Percentiles rank a stretch among this genome's conserved stretches.
Evolutionary conservation across 2,113 vertebrate species (phyloP).

Genomic region (Chitala chitala): DNA sequence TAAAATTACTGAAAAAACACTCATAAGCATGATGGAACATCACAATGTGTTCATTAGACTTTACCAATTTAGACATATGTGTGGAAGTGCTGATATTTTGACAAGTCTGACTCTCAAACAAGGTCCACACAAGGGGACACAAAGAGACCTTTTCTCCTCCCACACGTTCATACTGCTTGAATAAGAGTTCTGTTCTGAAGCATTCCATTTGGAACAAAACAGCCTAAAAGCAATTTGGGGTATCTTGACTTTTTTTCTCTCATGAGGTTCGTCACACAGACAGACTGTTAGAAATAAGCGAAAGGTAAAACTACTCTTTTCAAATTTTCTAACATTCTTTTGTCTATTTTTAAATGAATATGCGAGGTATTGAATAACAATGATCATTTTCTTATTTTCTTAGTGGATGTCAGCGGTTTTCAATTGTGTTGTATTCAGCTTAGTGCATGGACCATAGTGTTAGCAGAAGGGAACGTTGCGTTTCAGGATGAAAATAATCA

Average conservation of each 20-base stretch:
- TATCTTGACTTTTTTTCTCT: neutral
- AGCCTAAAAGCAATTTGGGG: neutral
- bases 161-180: slow-evolving; percentile 21
- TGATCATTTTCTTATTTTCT: too few relatives aligned
- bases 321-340: neutral
- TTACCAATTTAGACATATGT: neutral
- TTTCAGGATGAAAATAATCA: too few relatives aligned
- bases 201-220: slow-evolving; percentile 30
- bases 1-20: neutral
- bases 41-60: too few relatives aligned
- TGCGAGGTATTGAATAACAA: too few relatives aligned
- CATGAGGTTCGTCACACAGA: neutral
- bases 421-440: too few relatives aligned
- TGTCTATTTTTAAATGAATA: neutral
- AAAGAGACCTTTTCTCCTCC: slow-evolving; percentile 12
- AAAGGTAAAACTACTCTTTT: slow-evolving; percentile 21
- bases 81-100: neutral
- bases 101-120: neutral
- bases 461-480: too few relatives aligned
- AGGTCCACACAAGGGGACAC: slow-evolving; percentile 16
- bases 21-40: neutral
- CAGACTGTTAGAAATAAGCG: slow-evolving; percentile 12
- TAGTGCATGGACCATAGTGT: neutral
- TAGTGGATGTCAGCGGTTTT: too few relatives aligned
- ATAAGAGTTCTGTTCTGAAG: slow-evolving; percentile 30